phyloP scores from a whole-genome alignment of 2,888 invertebrate species.

The Mayetiola destructor region DNA sequence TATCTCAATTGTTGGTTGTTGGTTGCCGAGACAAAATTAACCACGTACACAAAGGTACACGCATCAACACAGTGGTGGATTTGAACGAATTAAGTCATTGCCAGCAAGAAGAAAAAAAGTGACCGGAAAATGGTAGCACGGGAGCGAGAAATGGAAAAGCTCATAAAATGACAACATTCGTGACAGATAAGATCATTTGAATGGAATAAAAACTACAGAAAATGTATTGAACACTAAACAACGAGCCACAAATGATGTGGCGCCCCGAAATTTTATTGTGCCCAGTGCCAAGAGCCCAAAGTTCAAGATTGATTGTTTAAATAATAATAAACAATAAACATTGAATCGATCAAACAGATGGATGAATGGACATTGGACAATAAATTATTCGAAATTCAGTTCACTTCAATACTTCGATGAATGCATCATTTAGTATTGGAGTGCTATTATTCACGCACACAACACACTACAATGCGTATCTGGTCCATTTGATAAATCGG shows the following conservation, averaged over 20 bases:
- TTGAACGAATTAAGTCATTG: too few species aligned
- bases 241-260: background rate
- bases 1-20: too few species aligned
- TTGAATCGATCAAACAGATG: slow-evolving; percentile 3
- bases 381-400: slow-evolving; percentile 1
- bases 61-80: too few species aligned
- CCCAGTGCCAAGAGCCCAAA: background rate
- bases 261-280: background rate
- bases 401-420: background rate
- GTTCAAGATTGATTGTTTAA: background rate
- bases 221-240: too few species aligned
- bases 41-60: too few species aligned
- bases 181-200: background rate
- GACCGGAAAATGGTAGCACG: too few species aligned
- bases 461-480: background rate
- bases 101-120: too few species aligned
- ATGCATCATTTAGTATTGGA: too few species aligned
- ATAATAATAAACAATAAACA: slow-evolving; percentile 4
- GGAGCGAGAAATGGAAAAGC: too few species aligned
- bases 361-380: background rate
- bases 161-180: too few species aligned
- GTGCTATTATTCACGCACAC: background rate
- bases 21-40: too few species aligned
- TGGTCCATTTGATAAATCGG: background rate
- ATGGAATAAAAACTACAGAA: background rate